Evolutionary conservation across 1,140 invertebrate genomes (phyloP), one percentile per base, ranked within the genome.

Genomic region (Apis laboriosa): DNA sequence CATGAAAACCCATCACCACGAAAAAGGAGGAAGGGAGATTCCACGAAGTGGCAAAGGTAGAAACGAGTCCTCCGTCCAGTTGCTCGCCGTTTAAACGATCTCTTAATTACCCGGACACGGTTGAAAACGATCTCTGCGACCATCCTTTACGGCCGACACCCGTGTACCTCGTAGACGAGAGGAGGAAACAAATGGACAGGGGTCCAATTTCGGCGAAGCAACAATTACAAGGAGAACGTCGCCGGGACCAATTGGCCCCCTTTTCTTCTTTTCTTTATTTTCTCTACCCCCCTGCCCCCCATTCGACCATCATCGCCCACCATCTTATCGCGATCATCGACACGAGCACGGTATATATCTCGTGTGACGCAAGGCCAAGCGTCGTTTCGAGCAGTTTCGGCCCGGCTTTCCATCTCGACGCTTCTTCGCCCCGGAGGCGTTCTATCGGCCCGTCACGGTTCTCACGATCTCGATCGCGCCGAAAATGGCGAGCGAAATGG

Each of bases 381-480:
- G 28, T 19, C 61, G 60, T 43, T 28, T 17, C 64, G 61, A 17
- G n/a, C n/a, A n/a, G 24, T 5, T n/a, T 63, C 34, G 73, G 12
- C 55, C 24, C 58, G 49, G 83, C 77, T 60, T 24, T 63, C 56
- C 76, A 84, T 51, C 58, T 71, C 79, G 70, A 53, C 49, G 84
- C 76, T 79, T 81, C 80, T 84, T 88, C 86, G 76, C 49, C 66
- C 85, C 87, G 76, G 75, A 81, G 83, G 85, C 82, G 64, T 34
- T 89, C 77, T 89, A 88, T 55, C 79, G 66, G 28, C 85, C 64
- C 82, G 87, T 82, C 82, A 89, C 84, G 88, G 81, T 89, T 89
- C 88, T 89, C 87, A 87, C 86, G 88, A 89, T 89, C 86, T 80
- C 84, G 84, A 90, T 90, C 87, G 79, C 77, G 66, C 89, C 87